These are phyloP conservation scores for Gobius niger DNA, from an alignment of 2,113 vertebrate species.

Conservation along the genomic window DNA sequence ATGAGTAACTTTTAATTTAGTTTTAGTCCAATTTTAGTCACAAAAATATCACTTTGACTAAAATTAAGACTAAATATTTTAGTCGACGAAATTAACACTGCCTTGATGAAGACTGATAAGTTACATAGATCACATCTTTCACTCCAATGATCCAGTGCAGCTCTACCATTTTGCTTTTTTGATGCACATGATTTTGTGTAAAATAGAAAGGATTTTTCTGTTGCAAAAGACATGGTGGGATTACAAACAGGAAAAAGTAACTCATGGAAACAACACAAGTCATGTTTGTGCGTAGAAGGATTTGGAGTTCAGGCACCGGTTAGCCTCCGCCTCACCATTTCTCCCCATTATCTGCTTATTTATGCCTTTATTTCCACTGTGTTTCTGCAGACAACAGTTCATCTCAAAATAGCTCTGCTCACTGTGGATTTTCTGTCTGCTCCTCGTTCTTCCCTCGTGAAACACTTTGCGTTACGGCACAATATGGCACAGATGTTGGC, in stretches of 20 bases:
- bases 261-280: background rate
- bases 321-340: background rate
- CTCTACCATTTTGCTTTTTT: too few species aligned
- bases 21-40: too few species aligned
- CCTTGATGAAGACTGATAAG: too few species aligned
- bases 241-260: background rate
- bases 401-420: background rate
- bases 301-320: background rate
- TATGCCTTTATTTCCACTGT: background rate
- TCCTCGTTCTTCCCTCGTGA: background rate
- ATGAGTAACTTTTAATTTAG: too few species aligned
- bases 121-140: too few species aligned
- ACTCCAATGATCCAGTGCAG: too few species aligned
- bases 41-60: too few species aligned
- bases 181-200: too few species aligned
- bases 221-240: background rate
- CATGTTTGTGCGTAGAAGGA: background rate
- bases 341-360: conserved; percentile 2
- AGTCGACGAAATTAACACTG: too few species aligned
- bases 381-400: background rate
- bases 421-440: background rate
- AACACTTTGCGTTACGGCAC: conserved; percentile 1
- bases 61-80: too few species aligned
- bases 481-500: conserved; percentile 7
- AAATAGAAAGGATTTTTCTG: too few species aligned